These are phyloP conservation scores for Galerucella calmariensis DNA, from an alignment of 2,888 invertebrate species.

Conservation along the genomic window DNA sequence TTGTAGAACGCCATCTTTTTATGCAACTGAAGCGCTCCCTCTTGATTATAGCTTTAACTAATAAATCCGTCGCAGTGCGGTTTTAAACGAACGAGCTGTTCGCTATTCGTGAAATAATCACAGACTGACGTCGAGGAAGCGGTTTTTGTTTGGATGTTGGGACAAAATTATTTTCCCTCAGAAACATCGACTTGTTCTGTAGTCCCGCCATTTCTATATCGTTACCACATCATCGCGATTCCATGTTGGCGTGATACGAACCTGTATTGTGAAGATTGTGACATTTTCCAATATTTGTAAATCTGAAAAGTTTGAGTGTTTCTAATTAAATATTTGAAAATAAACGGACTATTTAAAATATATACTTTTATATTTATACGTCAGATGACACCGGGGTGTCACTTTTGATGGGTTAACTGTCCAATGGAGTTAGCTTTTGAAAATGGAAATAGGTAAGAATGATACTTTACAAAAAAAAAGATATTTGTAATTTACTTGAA, in stretches of 20 bases:
- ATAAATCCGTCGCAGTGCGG: slow-evolving; percentile 28
- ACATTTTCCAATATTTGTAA: slow-evolving; percentile 19
- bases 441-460: slow-evolving; percentile 46
- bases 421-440: slow-evolving; percentile 38
- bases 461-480: slow-evolving; percentile 10
- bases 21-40: not conserved
- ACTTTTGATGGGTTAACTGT: slow-evolving; percentile 36
- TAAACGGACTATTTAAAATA: not conserved
- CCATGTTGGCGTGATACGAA: slow-evolving; percentile 43
- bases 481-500: slow-evolving; percentile 3
- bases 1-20: slow-evolving; percentile 4
- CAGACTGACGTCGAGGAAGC: slow-evolving; percentile 39
- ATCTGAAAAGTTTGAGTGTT: slow-evolving; percentile 8
- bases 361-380: slow-evolving; percentile 24
- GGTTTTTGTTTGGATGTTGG: slow-evolving; percentile 20
- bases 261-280: slow-evolving; percentile 33
- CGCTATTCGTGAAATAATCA: slow-evolving; percentile 30
- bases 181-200: slow-evolving; percentile 36
- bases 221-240: slow-evolving; percentile 40
- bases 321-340: not conserved
- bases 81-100: not conserved
- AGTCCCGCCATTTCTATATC: slow-evolving; percentile 44
- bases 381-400: slow-evolving; percentile 40
- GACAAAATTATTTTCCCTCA: slow-evolving; percentile 45
- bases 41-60: not conserved